Conservation (phyloP, 1,140 invertebrate genomes). For the Dolichoris vasculosae region DNA sequence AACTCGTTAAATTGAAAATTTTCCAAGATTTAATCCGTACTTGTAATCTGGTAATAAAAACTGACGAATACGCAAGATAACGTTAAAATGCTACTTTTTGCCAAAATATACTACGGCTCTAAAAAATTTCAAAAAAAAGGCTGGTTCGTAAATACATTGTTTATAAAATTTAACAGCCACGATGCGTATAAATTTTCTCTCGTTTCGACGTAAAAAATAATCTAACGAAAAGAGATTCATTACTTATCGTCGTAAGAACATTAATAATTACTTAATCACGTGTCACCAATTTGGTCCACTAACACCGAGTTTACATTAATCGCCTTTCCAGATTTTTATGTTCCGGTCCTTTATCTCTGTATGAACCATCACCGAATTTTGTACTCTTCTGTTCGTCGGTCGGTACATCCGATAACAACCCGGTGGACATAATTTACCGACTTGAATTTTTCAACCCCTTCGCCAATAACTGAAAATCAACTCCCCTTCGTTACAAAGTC, state of each 20-base stretch:
- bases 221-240: not conserved
- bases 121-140: too few species aligned
- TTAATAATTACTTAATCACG: conserved; percentile 40
- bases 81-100: too few species aligned
- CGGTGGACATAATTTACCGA: not conserved
- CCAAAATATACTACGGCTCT: too few species aligned
- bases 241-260: conserved; percentile 29
- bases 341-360: not conserved
- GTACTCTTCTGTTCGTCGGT: conserved; percentile 31
- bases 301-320: conserved; percentile 24
- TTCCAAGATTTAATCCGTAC: too few species aligned
- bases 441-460: not conserved
- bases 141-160: not conserved
- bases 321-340: conserved; percentile 19
- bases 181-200: not conserved
- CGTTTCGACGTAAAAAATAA: not conserved
- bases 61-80: too few species aligned
- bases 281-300: conserved; percentile 42
- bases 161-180: not conserved
- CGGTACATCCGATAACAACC: too few species aligned
- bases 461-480: not conserved
- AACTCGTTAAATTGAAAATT: not conserved
- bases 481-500: too few species aligned
- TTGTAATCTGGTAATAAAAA: too few species aligned
- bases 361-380: conserved; percentile 15